Evolutionary conservation across 2,797 vertebrate species (phyloP).

Genomic region (Crenuchus spilurus): DNA sequence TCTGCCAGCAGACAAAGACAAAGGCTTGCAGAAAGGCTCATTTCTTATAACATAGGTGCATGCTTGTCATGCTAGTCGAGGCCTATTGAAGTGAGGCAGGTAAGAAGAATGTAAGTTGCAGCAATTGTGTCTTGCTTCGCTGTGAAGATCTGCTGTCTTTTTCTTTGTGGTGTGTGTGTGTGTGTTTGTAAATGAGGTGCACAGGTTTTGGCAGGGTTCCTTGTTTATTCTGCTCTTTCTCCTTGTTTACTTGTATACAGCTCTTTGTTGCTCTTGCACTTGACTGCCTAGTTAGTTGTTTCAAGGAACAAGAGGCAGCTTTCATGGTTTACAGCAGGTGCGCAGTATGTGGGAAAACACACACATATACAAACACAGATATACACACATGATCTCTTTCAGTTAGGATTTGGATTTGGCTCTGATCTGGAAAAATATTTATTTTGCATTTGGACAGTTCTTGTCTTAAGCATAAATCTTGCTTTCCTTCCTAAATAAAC

Average conservation of each 20-base stretch:
- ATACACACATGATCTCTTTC: constrained; percentile 3
- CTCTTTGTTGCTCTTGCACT: constrained; percentile 44
- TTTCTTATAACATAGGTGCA: constrained; percentile 54
- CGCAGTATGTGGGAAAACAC: constrained; percentile 8
- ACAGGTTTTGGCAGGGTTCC: constrained; percentile 45
- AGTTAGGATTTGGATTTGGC: background rate
- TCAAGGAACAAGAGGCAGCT: constrained; percentile 33
- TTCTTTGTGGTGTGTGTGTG: constrained; percentile 42
- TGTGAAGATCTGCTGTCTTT: constrained; percentile 47
- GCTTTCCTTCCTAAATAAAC: no score
- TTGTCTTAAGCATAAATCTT: no score
- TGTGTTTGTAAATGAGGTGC: constrained; percentile 36
- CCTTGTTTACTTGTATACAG: constrained; percentile 50
- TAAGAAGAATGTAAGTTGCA: constrained; percentile 44
- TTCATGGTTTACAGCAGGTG: constrained; percentile 46
- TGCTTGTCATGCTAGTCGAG: constrained; percentile 42
- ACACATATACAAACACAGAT: constrained; percentile 12
- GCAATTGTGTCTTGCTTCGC: constrained; percentile 45
- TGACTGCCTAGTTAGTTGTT: constrained; percentile 34
- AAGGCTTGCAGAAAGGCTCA: constrained; percentile 38
- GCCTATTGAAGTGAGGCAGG: constrained; percentile 29
- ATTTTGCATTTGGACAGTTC: background rate
- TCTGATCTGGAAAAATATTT: background rate
- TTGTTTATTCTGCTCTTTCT: constrained; percentile 49
- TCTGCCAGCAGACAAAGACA: constrained; percentile 26